Conservation (phyloP, 2,113 vertebrate species). For the Chloebia gouldiae region DNA sequence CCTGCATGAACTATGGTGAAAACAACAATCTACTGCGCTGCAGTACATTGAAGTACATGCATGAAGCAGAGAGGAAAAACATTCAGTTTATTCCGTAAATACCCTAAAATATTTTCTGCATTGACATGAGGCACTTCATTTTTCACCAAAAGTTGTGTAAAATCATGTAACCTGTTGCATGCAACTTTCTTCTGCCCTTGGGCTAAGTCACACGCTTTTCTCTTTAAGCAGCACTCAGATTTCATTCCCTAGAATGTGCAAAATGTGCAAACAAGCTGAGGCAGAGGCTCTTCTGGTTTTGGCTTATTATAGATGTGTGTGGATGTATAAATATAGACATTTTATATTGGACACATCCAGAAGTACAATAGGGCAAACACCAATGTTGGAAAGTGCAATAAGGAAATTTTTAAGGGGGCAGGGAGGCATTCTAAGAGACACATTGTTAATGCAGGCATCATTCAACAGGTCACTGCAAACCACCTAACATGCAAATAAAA, state of each 20-base stretch:
- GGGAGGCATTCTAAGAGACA: background rate
- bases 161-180: constrained; percentile 3
- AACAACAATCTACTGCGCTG: background rate
- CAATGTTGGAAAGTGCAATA: fast-evolving
- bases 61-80: background rate
- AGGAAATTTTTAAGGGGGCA: background rate
- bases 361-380: background rate
- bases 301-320: background rate
- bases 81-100: background rate
- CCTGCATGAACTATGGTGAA: background rate
- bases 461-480: background rate
- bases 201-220: background rate
- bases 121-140: background rate
- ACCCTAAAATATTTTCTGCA: background rate
- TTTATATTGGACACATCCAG: background rate
- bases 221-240: background rate
- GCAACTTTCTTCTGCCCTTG: background rate
- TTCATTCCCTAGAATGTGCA: background rate
- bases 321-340: background rate
- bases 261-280: constrained; percentile 20
- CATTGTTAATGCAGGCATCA: background rate
- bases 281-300: background rate
- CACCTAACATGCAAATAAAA: background rate
- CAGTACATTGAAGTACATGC: background rate
- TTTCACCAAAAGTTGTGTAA: background rate